phyloP scores from a whole-genome alignment of 2,113 vertebrate species.

The Seriola quinqueradiata region DNA sequence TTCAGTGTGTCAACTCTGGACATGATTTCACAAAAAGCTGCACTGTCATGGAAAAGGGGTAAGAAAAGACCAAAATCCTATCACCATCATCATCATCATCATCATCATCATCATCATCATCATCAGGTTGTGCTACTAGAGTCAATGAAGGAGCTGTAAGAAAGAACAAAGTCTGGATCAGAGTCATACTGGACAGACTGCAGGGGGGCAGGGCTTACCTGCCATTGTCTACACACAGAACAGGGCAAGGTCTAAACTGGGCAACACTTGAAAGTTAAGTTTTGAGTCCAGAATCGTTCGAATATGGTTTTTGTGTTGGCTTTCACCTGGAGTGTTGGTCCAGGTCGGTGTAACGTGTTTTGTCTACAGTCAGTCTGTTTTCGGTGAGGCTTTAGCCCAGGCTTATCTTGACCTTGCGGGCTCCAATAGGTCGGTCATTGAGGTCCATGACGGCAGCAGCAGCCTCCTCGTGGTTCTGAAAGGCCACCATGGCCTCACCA shows the following conservation, averaged over 20 bases:
- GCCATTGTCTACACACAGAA: constrained; percentile 39
- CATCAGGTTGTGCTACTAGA: constrained; percentile 32
- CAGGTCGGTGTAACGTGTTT: neutral
- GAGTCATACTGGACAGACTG: constrained; percentile 30
- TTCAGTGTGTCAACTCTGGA: constrained; percentile 51
- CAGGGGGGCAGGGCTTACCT: constrained; percentile 42
- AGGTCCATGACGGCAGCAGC: constrained; percentile 96
- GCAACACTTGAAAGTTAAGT: neutral
- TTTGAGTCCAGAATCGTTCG: neutral
- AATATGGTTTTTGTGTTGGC: constrained; percentile 11
- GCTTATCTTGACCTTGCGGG: constrained; percentile 97
- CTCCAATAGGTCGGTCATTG: constrained; percentile 98
- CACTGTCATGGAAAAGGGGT: constrained; percentile 21
- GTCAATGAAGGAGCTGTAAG: constrained; percentile 40
- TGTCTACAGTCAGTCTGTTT: constrained; percentile 30
- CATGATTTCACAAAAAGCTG: constrained; percentile 55
- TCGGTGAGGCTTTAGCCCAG: constrained; percentile 84
- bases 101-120: constrained; percentile 28
- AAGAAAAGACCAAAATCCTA: constrained; percentile 36
- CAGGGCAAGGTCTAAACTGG: constrained; percentile 10
- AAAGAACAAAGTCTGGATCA: constrained; percentile 34
- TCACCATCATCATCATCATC: constrained; percentile 23
- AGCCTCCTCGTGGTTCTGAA: constrained; percentile 96
- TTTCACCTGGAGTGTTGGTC: constrained; percentile 11
- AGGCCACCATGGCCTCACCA: constrained; percentile 98